Conservation (phyloP, 2,888 invertebrate genomes). For the Nephrotoma flavescens region DNA sequence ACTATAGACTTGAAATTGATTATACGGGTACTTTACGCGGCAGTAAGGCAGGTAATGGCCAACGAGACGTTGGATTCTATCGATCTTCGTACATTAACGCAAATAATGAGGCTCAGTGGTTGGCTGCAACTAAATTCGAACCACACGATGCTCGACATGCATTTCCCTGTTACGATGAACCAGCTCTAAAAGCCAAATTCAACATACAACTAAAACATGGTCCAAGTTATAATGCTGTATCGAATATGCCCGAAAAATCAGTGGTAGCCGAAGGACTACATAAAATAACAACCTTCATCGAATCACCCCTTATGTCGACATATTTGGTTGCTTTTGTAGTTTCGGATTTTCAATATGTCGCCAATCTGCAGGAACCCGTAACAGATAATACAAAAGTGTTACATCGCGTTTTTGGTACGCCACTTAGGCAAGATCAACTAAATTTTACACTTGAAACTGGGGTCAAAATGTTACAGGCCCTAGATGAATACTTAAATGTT, state of each 20-base stretch:
- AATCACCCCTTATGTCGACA: slow-evolving; percentile 50
- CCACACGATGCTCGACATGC: slow-evolving; percentile 48
- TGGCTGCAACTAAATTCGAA: slow-evolving; percentile 56
- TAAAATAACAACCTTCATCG: slow-evolving; percentile 24
- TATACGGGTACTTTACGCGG: slow-evolving; percentile 42
- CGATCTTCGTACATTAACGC: slow-evolving; percentile 35
- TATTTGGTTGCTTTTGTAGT: slow-evolving; percentile 72
- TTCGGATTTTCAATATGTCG: slow-evolving; percentile 35
- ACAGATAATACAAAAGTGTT: slow-evolving; percentile 9
- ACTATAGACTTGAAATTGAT: slow-evolving; percentile 32
- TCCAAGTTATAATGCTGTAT: slow-evolving; percentile 21
- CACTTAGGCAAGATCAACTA: slow-evolving; percentile 30
- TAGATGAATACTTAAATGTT: slow-evolving; percentile 57
- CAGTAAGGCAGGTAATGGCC: slow-evolving; percentile 35
- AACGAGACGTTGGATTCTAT: slow-evolving; percentile 37
- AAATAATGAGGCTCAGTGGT: slow-evolving; percentile 15
- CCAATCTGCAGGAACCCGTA: background rate
- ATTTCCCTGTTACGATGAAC: slow-evolving; percentile 60
- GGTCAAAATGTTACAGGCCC: slow-evolving; percentile 47
- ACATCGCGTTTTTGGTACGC: slow-evolving; percentile 24
- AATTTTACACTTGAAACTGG: slow-evolving; percentile 59
- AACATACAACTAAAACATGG: slow-evolving; percentile 22
- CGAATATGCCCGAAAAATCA: slow-evolving; percentile 33
- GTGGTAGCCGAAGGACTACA: background rate
- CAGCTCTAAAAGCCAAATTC: slow-evolving; percentile 51